Evolutionary conservation across 2,888 invertebrate species (phyloP), one percentile per base, ranked within the genome.

Genomic region (Argyresthia goedartella): DNA sequence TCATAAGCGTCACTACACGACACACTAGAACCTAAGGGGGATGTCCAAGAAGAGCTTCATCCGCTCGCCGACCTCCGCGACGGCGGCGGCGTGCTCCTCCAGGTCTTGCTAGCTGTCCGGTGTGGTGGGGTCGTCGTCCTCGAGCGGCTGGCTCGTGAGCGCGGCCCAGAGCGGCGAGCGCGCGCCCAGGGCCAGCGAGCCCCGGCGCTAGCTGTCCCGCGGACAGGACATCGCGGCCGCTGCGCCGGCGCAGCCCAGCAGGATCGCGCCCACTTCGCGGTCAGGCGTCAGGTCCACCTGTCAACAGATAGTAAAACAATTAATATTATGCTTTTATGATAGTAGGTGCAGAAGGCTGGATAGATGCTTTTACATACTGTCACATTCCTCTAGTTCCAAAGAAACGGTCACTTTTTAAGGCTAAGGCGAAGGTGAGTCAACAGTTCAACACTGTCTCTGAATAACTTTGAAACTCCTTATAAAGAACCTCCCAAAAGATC

Each of bases 101-200:
- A 81, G 66, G 57, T 73, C 72, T 70, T 89, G 89, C 81, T 89
- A 89, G 88, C 89, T 90, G 69, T 80, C 80, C 44, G 73, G 76
- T 49, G 59, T 64, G 8, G 60, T 54, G 52, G 69, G 66, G 3
- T 60, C 63, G 7, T 80, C 81, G 53, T 80, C 80, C 63, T 82
- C 84, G 9, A 85, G 73, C 6, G 81, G 84, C 66, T 93, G 92
- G 65, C 92, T 92, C 52, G 94, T 94, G 62, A 94, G 88, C 51
- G 94, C 92, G 51, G 92, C 93, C 94, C 94, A 94, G 59, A 95
- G 87, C 50, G 94, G 94, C 57, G 93, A 92, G 65, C 84, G 79
- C 9, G 84, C 84, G 56, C 84, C 84, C 58, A 78, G 76, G 71
- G 73, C 79, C 65, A 75, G 79, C 62, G 85, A 84, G 69, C 80